These are phyloP conservation scores for Aphrophora alni DNA, from an alignment of 2,888 invertebrate genomes.

Conservation along the genomic window DNA sequence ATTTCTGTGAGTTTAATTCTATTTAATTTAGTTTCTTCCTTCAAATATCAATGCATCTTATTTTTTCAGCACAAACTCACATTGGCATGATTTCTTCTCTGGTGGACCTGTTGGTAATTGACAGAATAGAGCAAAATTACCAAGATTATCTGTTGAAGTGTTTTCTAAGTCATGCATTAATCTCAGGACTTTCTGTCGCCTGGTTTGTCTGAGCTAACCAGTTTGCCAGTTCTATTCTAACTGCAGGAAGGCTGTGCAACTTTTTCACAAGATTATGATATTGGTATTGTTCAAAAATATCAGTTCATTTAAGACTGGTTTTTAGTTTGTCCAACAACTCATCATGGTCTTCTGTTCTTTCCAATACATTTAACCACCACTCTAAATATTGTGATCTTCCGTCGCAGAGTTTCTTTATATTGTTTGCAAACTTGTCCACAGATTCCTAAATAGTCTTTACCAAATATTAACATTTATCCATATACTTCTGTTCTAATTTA, in stretches of 20 bases:
- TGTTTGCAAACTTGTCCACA: conserved; percentile 41
- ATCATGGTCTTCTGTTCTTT: conserved; percentile 53
- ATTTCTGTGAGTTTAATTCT: conserved; percentile 12
- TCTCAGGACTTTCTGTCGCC: conserved; percentile 54
- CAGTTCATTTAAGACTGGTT: conserved; percentile 40
- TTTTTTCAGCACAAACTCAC: conserved; percentile 58
- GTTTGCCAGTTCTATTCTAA: conserved; percentile 38
- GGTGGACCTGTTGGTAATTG: conserved; percentile 57
- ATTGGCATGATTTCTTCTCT: conserved; percentile 54
- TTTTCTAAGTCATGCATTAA: conserved; percentile 54
- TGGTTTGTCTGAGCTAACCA: conserved; percentile 50
- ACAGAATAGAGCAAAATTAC: conserved; percentile 63
- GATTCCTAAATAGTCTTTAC: conserved; percentile 27
- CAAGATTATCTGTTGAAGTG: conserved; percentile 55
- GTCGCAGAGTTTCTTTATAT: conserved; percentile 50
- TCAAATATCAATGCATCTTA: conserved; percentile 65
- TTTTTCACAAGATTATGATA: conserved; percentile 33
- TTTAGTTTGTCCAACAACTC: conserved; percentile 54
- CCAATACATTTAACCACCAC: conserved; percentile 59
- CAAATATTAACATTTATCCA: conserved; percentile 56
- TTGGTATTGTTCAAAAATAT: conserved; percentile 17
- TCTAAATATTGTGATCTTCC: conserved; percentile 50
- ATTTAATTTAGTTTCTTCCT: conserved; percentile 42
- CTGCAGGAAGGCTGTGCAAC: conserved; percentile 38
- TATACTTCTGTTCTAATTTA: conserved; percentile 65